Base-by-base conservation (phyloP, 1,140 invertebrate species). In the Sarcophaga peregrina region DNA sequence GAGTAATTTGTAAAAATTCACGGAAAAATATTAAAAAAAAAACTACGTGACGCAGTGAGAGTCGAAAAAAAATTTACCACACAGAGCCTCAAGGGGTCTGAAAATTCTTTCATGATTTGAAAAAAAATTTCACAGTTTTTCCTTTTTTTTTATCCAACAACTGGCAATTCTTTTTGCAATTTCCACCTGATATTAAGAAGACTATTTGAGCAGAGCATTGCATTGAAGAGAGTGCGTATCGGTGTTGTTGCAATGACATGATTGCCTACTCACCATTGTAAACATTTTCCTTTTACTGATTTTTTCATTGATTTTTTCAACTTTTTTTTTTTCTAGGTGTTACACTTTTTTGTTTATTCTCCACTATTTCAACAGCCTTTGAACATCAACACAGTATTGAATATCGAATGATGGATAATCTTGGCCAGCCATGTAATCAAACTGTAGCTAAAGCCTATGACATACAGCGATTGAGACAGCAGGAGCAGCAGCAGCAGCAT, bases 321-420 rank as follows among this genome's bases (percentile, higher is more conserved):
- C 25, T 37, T n/a, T 68, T 10, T 76, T 17, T 48, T 9, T 48
- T 76, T 47, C 25, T 68, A 83, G 87, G 91, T 10, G 93, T 95
- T 8, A 92, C 92, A 84, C 81, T 94, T 8, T 91, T 95, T 74
- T 95, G 95, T 87, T 92, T 95, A 83, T 85, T 94, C 47, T 91
- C 93, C 82, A 95, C 92, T 62, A 86, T 93, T 73, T 91, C 93
- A 75, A 94, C 95, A 50, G 93, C 93, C 8, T 94, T 95, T 87
- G 94, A 95, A 88, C 94, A 92, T 85, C 89, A 91, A 86, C 86
- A 86, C 84, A 81, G 84, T 83, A 85, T 86, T 83, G 68, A 84
- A 76, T 85, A 82, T 83, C 85, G 83, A 83, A 85, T 87, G 85
- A 87, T 90, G 85, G 88, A 90, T 87, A 86, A 84, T 84, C 84